Evolutionary conservation across 2,888 invertebrate species (phyloP).

Genomic region (Calameuta filiformis): DNA sequence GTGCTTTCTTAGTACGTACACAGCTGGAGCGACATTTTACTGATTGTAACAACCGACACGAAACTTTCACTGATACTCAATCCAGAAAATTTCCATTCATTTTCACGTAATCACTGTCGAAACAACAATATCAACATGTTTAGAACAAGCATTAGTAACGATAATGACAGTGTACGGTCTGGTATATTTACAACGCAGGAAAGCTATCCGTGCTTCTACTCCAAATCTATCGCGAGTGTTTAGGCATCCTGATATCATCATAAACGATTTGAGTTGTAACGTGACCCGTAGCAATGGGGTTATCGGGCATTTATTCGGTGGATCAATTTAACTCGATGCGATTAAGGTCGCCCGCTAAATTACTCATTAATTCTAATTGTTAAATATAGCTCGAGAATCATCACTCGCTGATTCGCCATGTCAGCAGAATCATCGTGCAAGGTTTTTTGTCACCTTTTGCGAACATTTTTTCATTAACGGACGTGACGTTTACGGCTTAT

Average conservation of each 20-base stretch:
- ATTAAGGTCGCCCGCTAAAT: background rate
- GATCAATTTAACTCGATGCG: background rate
- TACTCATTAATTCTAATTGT: background rate
- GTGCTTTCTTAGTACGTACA: background rate
- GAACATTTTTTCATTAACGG: background rate
- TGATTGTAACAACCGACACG: background rate
- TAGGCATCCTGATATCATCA: background rate
- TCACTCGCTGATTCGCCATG: background rate
- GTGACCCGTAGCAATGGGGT: background rate
- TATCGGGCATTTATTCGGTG: background rate
- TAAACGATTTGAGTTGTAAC: background rate
- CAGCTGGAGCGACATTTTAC: background rate
- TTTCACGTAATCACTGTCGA: background rate
- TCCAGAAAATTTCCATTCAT: background rate
- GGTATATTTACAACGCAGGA: background rate
- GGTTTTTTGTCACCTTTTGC: background rate
- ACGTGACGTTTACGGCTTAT: background rate
- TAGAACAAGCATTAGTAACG: background rate
- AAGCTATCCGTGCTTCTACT: background rate
- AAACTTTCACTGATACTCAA: background rate
- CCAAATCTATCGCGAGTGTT: background rate
- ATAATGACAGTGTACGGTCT: background rate
- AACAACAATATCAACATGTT: background rate
- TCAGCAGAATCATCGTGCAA: background rate
- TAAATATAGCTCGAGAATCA: background rate